phyloP scores from a whole-genome alignment of 1,140 invertebrate species.

The Tetramorium alpestre region DNA sequence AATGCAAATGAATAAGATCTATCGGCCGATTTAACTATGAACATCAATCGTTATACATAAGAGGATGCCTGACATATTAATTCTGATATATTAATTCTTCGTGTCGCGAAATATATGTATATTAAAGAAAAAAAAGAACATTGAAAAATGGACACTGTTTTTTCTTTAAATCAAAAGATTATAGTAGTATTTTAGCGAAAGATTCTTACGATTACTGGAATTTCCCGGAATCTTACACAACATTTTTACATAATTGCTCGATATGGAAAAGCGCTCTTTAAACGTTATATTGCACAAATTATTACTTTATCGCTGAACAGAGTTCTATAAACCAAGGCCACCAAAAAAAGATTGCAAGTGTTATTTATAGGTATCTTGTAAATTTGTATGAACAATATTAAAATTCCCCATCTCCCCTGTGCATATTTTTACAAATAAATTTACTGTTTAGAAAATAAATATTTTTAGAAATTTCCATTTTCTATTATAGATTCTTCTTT shows the following conservation, averaged over 20 bases:
- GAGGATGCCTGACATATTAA: neutral
- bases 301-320: neutral
- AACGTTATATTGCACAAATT: neutral
- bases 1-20: neutral
- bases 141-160: neutral
- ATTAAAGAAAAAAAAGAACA: neutral
- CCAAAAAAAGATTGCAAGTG: neutral
- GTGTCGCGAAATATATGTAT: neutral
- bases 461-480: neutral
- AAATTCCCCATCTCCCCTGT: neutral
- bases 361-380: neutral
- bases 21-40: neutral
- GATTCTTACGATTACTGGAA: neutral
- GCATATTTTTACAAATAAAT: neutral
- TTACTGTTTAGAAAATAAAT: neutral
- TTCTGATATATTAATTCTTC: neutral
- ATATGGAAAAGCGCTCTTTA: neutral
- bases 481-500: neutral
- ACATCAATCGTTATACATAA: neutral
- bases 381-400: neutral
- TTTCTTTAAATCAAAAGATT: neutral
- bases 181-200: neutral
- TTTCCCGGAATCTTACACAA: neutral
- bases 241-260: slow-evolving; percentile 10
- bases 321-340: neutral